Evolutionary conservation across 2,113 vertebrate genomes (phyloP).

Genomic region (Nipponia nippon): DNA sequence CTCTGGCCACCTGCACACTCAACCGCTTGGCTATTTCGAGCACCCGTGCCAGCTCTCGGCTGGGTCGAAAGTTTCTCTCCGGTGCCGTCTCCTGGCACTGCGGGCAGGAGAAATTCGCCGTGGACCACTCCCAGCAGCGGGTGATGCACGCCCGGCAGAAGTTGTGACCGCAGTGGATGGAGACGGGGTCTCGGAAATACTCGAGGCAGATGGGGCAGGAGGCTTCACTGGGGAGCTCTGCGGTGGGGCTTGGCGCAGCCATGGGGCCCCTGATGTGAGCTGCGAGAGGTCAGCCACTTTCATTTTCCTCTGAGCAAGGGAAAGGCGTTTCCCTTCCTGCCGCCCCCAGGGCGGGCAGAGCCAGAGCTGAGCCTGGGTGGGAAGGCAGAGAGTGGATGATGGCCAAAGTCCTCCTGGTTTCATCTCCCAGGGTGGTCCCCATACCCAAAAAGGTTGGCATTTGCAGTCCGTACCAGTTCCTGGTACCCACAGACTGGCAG

Average conservation of each 20-base stretch:
- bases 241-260: background rate
- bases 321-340: background rate
- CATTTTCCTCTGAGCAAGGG: rapidly evolving
- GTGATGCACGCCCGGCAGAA: conserved; percentile 62
- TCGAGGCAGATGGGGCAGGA: conserved; percentile 61
- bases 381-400: rapidly evolving
- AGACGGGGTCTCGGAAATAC: conserved; percentile 50
- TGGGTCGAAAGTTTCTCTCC: background rate
- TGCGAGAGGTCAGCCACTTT: rapidly evolving
- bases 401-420: background rate
- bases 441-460: rapidly evolving
- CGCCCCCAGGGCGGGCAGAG: background rate
- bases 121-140: conserved; percentile 3
- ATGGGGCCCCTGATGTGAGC: background rate
- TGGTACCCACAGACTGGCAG: rapidly evolving
- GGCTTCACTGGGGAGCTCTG: conserved; percentile 26
- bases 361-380: background rate
- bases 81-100: background rate
- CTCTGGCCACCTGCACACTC: rapidly evolving
- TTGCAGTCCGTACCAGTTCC: rapidly evolving
- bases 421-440: background rate
- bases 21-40: background rate
- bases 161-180: conserved; percentile 53
- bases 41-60: background rate
- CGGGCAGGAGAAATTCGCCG: background rate